phyloP scores from a whole-genome alignment of 2,113 vertebrate species.

The Hemibagrus wyckioides region DNA sequence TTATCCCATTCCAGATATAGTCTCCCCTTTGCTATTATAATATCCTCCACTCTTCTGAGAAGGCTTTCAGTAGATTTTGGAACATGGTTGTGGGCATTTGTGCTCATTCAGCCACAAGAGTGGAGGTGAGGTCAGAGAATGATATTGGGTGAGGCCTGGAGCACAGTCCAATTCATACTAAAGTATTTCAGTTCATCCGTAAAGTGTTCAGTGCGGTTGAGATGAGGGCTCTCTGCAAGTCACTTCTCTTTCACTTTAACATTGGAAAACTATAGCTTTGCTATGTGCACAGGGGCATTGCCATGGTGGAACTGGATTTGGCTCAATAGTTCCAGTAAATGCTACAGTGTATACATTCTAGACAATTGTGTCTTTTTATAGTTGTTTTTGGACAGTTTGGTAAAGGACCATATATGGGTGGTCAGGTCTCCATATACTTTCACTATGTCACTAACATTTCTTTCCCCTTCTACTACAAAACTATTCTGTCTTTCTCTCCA shows the following conservation, averaged over 20 bases:
- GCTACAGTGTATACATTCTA: neutral
- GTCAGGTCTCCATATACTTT: neutral
- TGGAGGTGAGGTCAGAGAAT: neutral
- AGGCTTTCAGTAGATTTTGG: neutral
- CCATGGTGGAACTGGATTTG: neutral
- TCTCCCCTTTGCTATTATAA: neutral
- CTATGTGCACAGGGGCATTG: neutral
- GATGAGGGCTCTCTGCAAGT: neutral
- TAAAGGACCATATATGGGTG: neutral
- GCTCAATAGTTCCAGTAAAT: neutral
- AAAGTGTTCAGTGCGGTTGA: neutral
- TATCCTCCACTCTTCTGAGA: neutral
- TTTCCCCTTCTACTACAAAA: neutral
- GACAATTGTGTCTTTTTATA: neutral
- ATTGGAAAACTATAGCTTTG: neutral
- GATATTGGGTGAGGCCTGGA: neutral
- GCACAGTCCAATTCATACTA: neutral
- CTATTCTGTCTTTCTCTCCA: conserved; percentile 17
- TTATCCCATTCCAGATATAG: neutral
- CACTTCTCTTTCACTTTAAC: neutral
- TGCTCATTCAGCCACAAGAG: neutral
- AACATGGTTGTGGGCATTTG: neutral
- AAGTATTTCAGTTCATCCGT: neutral
- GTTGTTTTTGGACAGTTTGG: neutral
- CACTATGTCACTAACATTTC: neutral